phyloP scores from a whole-genome alignment of 2,888 invertebrate genomes.

The Prosopocoilus inquinatus region DNA sequence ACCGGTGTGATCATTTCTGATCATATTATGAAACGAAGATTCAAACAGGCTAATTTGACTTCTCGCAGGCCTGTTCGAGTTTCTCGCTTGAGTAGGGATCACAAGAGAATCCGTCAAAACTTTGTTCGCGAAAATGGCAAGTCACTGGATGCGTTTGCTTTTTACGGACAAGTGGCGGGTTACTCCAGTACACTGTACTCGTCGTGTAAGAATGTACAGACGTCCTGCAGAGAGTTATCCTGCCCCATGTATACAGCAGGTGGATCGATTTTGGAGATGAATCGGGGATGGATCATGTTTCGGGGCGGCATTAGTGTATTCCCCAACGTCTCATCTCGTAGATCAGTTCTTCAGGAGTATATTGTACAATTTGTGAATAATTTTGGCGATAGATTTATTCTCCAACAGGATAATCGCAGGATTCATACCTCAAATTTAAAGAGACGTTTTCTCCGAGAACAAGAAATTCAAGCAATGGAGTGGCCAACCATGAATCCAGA shows the following conservation, averaged over 20 bases:
- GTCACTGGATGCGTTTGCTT: not conserved
- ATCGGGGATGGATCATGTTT: not conserved
- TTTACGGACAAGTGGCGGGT: not conserved
- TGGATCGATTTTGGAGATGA: too few species aligned
- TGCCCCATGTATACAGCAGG: too few species aligned
- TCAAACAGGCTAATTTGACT: not conserved
- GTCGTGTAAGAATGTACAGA: not conserved
- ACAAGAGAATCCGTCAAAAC: not conserved
- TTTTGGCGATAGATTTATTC: not conserved
- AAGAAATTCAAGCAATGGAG: conserved; percentile 2
- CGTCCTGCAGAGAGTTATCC: too few species aligned
- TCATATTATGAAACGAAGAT: not conserved
- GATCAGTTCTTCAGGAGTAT: not conserved
- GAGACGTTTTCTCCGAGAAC: not conserved
- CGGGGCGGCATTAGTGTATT: not conserved
- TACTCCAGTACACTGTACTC: not conserved
- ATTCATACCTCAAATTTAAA: conserved; percentile 9
- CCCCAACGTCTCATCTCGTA: not conserved
- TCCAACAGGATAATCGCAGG: conserved; percentile 9
- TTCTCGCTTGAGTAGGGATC: not conserved
- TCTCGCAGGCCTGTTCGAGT: not conserved
- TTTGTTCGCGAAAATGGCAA: not conserved
- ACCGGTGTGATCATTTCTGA: not conserved
- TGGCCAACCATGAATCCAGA: conserved; percentile 11
- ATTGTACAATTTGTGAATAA: not conserved